Base-by-base conservation (phyloP, 2,888 invertebrate species). In the Bombylius discolor region DNA sequence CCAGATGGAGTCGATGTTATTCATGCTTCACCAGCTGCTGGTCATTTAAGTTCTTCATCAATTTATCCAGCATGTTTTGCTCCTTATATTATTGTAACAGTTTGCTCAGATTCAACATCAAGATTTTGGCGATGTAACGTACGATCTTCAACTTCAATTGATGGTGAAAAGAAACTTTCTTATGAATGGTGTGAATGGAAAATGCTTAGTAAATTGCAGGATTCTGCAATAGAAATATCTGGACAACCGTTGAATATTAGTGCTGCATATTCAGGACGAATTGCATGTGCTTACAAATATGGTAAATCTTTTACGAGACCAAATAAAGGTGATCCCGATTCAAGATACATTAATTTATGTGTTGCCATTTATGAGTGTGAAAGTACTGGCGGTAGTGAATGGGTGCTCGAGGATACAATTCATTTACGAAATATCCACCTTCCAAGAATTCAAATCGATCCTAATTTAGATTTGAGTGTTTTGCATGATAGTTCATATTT, bases 301-400 rank as follows among this genome's bases (percentile, higher is more conserved):
- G 92, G 93, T 0, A 85, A 89, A 60, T 91, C 91, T 12, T 92
- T 92, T 70, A 90, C 91, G 0, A 78, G 91, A 0, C 85, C 85
- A 1, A 86, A 86, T 50, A 83, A 83, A 65, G 81, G 78, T 61
- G 84, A 86, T 70, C 84, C 84, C 1, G 84, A 86, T 59, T 89
- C 89, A 1, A 80, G 92, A 55, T 93, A 87, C 70, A 90, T 93
- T 33, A 92, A 93, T 71, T 77, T 93, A 1, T 89, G 89, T 73
- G 94, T 99, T 8, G 93, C 95, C 49, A 96, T 99, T 61, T 98
- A 96, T 76, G 99, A 99, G 72, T 99, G 99, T 71, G 99, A 99
- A 76, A 97, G 97, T 62, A 96, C 96, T 7, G 99, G 95, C 51
- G 97, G 91, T 57, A 86, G 87, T 46, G 89, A 89, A 67, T 98